Evolutionary conservation across 2,797 vertebrate species (phyloP), one percentile per base, ranked within the genome.

Genomic region (Rhinophrynus dorsalis): DNA sequence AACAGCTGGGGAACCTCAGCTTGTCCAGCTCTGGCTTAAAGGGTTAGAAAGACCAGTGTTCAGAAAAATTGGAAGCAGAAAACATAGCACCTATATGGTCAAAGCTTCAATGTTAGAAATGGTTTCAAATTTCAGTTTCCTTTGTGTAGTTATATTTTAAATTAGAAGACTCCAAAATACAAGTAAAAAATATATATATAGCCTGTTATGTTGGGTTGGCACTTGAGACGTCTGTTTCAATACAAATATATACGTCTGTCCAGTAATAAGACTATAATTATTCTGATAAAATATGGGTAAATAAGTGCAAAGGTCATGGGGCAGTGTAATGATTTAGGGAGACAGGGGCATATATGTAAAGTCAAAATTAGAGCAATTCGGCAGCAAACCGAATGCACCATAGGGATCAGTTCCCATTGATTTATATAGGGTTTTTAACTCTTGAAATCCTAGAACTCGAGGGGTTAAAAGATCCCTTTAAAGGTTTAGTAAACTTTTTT

Each of bases 81-180:
- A 83, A 81, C 74, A 83, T 84, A 90, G 87, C 85, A 90, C 87
- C 86, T 79, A 80, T 78, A 8, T 73, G 66, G 78, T 83, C 78
- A 83, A 63, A 85, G 77, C 69, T 33, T 72, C n/a, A 50, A 72
- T 32, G 48, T 62, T 82, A 78, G 38, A 65, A 47, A 79, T 59
- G 61, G 65, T 66, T 57, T 78, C 67, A 57, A 69, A 67, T 63
- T 69, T 76, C 74, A 73, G 35, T 68, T 77, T 76, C 77, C 13
- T 1, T 44, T 74, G 50, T 45, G 26, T 78, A 63, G 38, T 60
- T 63, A 32, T 9, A 40, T 67, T 76, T n/a, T 52, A 76, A 68
- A 71, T 81, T 75, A 77, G 77, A 75, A 81, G 81, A 77, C 44
- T 79, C 80, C 82, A 78, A 44, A 51, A 68, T 74, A 75, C 50